These are phyloP conservation scores for Australoheros facetus DNA, from an alignment of 2,797 vertebrate species.

Conservation along the genomic window DNA sequence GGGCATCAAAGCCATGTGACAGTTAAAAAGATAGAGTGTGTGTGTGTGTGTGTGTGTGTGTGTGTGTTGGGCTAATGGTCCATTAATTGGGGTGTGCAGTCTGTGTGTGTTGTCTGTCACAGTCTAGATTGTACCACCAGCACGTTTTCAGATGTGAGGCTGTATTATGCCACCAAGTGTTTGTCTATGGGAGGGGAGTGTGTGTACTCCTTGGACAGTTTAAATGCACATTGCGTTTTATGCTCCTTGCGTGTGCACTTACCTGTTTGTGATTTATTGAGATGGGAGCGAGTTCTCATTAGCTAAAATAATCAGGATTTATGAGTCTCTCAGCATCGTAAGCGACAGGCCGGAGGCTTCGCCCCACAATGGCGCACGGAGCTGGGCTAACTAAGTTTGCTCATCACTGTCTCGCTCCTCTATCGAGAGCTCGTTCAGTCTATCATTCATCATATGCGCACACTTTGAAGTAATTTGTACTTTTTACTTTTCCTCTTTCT, in stretches of 20 bases:
- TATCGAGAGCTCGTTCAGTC: conserved; percentile 58
- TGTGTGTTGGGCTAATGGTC: conserved; percentile 51
- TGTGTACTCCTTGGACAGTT: neutral
- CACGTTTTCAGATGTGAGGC: conserved; percentile 67
- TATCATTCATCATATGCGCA: conserved; percentile 53
- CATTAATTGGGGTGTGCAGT: conserved; percentile 56
- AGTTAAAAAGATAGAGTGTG: neutral
- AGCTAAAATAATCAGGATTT: conserved; percentile 76
- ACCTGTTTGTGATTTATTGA: conserved; percentile 68
- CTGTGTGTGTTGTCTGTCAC: conserved; percentile 61
- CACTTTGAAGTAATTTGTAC: conserved; percentile 13
- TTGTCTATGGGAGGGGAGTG: neutral
- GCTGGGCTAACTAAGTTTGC: conserved; percentile 70
- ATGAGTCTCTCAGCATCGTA: conserved; percentile 59
- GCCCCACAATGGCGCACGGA: conserved; percentile 34
- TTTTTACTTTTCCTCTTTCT: conserved; percentile 8
- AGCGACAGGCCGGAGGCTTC: conserved; percentile 54
- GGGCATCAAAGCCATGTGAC: conserved; percentile 13
- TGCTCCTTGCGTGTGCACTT: conserved; percentile 13
- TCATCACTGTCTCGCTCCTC: conserved; percentile 68
- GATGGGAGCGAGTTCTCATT: conserved; percentile 57
- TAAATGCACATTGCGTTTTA: conserved; percentile 14
- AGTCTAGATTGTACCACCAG: conserved; percentile 53
- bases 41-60: conserved; percentile 4
- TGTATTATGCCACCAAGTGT: conserved; percentile 48